These are phyloP conservation scores for Drosophila sp. DNA, from an alignment of 1,140 invertebrate species.

Conservation along the genomic window DNA sequence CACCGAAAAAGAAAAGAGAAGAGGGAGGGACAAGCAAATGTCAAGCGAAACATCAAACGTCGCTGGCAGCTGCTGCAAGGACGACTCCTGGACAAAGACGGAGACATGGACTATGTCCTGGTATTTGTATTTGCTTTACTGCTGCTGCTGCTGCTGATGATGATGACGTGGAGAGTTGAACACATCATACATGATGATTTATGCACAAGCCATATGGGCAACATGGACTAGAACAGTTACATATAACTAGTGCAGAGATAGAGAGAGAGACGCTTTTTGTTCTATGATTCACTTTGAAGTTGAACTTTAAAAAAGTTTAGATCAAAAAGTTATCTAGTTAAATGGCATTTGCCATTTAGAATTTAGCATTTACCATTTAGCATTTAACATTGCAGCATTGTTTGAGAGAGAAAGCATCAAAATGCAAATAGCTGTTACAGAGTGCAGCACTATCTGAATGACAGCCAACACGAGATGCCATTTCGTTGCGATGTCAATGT, in stretches of 20 bases:
- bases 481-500: neutral
- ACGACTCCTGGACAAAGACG: slow-evolving; percentile 26
- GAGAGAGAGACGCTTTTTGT: neutral
- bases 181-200: slow-evolving; percentile 63
- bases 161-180: slow-evolving; percentile 47
- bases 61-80: slow-evolving; percentile 43
- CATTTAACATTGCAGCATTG: neutral
- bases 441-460: slow-evolving; percentile 32
- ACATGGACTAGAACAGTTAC: slow-evolving; percentile 28
- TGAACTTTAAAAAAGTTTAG: slow-evolving; percentile 4
- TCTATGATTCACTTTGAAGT: slow-evolving; percentile 1
- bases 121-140: slow-evolving; percentile 35
- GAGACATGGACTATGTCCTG: slow-evolving; percentile 38
- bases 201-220: slow-evolving; percentile 66
- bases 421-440: slow-evolving; percentile 16
- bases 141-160: slow-evolving; percentile 28
- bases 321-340: neutral
- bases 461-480: slow-evolving; percentile 9
- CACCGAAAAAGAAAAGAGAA: slow-evolving; percentile 1
- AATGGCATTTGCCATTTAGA: neutral
- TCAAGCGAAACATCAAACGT: slow-evolving; percentile 51
- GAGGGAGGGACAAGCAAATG: slow-evolving; percentile 38
- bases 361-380: neutral
- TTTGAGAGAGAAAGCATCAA: neutral
- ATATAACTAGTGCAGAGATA: slow-evolving; percentile 22